Base-by-base conservation (phyloP, 1,140 invertebrate species). In the Drosophila ercepeae region DNA sequence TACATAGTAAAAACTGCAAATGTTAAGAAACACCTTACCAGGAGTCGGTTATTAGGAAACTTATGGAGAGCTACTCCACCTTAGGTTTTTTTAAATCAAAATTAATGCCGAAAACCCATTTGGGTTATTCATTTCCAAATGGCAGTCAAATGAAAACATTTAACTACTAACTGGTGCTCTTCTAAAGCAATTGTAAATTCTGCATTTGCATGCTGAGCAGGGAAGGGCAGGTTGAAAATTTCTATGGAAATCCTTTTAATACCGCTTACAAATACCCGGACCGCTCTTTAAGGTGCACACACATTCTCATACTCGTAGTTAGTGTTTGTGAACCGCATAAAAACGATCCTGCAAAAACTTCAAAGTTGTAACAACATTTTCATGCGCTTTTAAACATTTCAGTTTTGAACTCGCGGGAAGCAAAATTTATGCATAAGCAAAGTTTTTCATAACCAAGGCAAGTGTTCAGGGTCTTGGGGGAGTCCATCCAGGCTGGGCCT, bases 311-410 rank as follows among this genome's bases (percentile, higher is more conserved):
- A 65, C 60, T 29, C 27, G 49, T 27, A 48, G 46, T 63, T 42
- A 76, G 76, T 78, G 75, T 83, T 83, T 64, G 19, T 36, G 53
- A 46, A 25, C 14, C 19, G 71, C 57, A 67, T 54, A 78, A 72
- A 71, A 73, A 50, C 39, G 63, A 25, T 68, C 44, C 34, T 46
- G 55, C 57, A 64, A 53, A 59, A 83, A 83, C 70, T 84, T 78
- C 44, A 84, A 84, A 84, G 71, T 84, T 84, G 63, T 81, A 86
- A 81, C 71, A 86, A 88, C 76, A 84, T 84, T 84, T 84, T 84
- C 54, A 84, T 84, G 81, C 82, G 67, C 81, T 84, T 86, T 84
- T 84, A 86, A 84, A 79, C 81, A 84, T 84, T 84, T 81, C 76
- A 81, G 72, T 81, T 86, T 81, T 41, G 50, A 48, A 42, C 45